Conservation (phyloP, 2,797 vertebrate species). For the Parambassis ranga region DNA sequence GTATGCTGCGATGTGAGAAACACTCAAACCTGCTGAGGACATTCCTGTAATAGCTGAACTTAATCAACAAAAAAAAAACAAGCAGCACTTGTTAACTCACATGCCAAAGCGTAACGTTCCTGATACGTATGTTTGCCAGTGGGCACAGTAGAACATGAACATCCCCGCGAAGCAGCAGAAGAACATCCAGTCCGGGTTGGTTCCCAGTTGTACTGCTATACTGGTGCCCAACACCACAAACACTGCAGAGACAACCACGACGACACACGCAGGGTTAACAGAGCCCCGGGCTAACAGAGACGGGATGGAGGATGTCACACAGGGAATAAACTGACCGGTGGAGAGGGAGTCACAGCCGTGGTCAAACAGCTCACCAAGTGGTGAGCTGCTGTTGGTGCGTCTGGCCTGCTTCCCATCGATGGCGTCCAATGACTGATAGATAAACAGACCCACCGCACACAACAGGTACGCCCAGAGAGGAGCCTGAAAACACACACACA, state of each 20-base stretch:
- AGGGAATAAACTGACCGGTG: constrained; percentile 82
- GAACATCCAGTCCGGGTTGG: constrained; percentile 99
- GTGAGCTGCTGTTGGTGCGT: constrained; percentile 96
- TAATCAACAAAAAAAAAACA: background rate
- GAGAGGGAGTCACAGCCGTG: constrained; percentile 98
- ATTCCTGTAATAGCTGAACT: background rate
- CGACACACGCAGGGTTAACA: background rate
- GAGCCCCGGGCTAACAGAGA: background rate
- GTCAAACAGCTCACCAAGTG: constrained; percentile 96
- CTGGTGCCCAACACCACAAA: constrained; percentile 98
- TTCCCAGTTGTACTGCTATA: constrained; percentile 95
- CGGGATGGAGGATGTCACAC: accelerated
- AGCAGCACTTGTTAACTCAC: constrained; percentile 81
- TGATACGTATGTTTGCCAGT: constrained; percentile 99
- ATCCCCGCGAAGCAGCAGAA: constrained; percentile 99
- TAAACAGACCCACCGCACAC: constrained; percentile 93
- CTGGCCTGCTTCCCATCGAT: constrained; percentile 98
- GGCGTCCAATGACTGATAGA: constrained; percentile 97
- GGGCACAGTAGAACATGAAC: constrained; percentile 99
- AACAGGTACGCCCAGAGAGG: constrained; percentile 95
- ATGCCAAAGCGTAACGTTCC: constrained; percentile 96
- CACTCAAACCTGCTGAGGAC: too few relatives aligned
- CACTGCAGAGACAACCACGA: constrained; percentile 75
- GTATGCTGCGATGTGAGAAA: too few relatives aligned
- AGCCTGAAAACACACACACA: constrained; percentile 75